Evolutionary conservation across 2,113 vertebrate species (phyloP).

Genomic region (Panurus biarmicus): DNA sequence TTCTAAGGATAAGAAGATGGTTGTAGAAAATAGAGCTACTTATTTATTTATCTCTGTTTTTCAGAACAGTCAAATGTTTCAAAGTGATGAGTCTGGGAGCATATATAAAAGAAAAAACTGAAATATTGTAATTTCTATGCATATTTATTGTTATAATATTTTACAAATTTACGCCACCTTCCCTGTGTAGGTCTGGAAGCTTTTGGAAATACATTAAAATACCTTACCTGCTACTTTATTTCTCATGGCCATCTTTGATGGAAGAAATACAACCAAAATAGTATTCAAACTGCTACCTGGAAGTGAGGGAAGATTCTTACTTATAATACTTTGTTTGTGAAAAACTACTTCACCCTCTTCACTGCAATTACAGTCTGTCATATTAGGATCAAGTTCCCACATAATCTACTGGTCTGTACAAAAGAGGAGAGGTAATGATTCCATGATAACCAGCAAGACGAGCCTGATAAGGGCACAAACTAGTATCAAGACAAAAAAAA

Average conservation of each 20-base stretch:
- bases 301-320: background rate
- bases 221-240: background rate
- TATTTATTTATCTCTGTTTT: background rate
- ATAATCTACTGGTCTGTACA: background rate
- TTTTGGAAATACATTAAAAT: background rate
- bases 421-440: background rate
- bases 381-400: background rate
- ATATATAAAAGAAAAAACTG: background rate
- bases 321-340: background rate
- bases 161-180: background rate
- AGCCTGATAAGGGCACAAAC: background rate
- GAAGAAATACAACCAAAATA: background rate
- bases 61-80: background rate
- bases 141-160: background rate
- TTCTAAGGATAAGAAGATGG: background rate
- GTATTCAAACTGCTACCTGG: background rate
- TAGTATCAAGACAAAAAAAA: background rate
- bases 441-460: background rate
- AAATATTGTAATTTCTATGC: background rate
- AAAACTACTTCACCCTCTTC: background rate
- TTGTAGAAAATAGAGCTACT: background rate
- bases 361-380: background rate
- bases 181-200: background rate
- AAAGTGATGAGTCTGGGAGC: background rate
- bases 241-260: background rate